Evolutionary conservation across 2,797 vertebrate species (phyloP).

Genomic region (Perodicticus potto): DNA sequence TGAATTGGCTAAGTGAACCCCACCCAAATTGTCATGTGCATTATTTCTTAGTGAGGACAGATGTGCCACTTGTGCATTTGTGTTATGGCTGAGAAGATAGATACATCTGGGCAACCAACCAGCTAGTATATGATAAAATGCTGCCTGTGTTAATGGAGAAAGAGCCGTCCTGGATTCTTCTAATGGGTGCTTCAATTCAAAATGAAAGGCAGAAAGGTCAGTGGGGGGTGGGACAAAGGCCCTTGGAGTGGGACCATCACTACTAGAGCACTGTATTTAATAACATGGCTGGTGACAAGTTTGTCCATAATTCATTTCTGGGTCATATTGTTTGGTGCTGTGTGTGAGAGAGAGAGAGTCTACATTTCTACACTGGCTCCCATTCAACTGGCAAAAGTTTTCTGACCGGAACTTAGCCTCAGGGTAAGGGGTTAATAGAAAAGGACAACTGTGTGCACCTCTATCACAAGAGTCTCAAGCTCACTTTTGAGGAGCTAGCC

Average conservation of each 20-base stretch:
- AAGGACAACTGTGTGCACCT: neutral
- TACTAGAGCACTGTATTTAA: neutral
- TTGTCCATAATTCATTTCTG: constrained; percentile 37
- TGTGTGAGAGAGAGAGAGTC: neutral
- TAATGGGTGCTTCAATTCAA: constrained; percentile 26
- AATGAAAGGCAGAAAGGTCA: constrained; percentile 31
- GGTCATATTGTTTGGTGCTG: neutral
- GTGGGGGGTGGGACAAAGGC: neutral
- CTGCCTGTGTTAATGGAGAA: constrained; percentile 49
- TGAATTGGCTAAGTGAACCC: neutral
- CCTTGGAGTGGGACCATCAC: neutral
- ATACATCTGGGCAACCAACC: neutral
- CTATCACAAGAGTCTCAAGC: neutral
- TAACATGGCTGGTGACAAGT: neutral
- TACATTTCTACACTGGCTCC: neutral
- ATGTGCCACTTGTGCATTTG: neutral
- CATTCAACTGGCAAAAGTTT: neutral
- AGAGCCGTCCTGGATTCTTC: neutral
- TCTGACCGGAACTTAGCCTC: neutral
- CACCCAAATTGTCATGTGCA: accelerated
- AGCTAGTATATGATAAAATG: neutral
- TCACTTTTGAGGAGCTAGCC: neutral
- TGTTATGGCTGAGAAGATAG: neutral
- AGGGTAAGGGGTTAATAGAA: neutral
- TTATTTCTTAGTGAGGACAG: neutral